Evolutionary conservation across 2,113 vertebrate species (phyloP).

Genomic region (Cyprinus carpio): DNA sequence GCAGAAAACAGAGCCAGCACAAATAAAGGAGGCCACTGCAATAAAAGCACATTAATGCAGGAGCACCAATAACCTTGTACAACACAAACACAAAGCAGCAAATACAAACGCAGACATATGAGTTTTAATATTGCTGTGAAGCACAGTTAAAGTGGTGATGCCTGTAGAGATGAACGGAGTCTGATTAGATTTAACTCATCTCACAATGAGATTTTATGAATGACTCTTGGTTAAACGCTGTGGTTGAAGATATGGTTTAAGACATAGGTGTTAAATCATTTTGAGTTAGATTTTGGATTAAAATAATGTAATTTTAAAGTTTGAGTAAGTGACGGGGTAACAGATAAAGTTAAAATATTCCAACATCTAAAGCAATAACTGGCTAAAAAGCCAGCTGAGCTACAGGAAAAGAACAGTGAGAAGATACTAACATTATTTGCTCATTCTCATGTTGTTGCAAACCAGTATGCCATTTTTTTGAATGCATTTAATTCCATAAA

Average conservation of each 20-base stretch:
- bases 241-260: neutral
- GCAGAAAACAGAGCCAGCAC: neutral
- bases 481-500: no score
- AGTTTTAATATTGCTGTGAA: slow-evolving; percentile 3
- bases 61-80: neutral
- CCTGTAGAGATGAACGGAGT: neutral
- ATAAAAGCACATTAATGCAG: neutral
- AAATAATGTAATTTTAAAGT: neutral
- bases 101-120: neutral
- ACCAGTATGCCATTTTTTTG: no score
- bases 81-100: neutral
- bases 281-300: neutral
- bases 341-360: neutral
- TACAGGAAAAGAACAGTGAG: no score
- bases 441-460: neutral
- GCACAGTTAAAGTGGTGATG: neutral
- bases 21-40: slow-evolving; percentile 1
- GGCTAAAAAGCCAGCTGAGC: neutral
- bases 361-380: neutral
- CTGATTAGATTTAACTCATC: neutral
- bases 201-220: neutral
- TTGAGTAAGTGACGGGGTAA: neutral
- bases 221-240: neutral
- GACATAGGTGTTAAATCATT: neutral
- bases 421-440: neutral